These are phyloP conservation scores for Machimus atricapillus DNA, from an alignment of 2,888 invertebrate species.

Conservation along the genomic window DNA sequence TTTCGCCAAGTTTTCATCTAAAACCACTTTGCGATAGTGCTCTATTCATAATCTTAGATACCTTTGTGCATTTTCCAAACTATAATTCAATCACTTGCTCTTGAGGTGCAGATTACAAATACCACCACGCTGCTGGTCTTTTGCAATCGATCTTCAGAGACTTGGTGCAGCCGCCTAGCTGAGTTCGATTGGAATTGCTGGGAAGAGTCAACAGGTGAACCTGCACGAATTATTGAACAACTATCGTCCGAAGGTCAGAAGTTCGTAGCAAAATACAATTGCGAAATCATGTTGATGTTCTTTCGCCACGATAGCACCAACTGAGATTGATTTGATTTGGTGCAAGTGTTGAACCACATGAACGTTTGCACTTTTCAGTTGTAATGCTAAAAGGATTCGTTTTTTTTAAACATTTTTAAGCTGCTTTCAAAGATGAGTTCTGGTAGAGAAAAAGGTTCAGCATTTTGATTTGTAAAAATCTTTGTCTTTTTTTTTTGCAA, in stretches of 20 bases:
- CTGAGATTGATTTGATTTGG: background rate
- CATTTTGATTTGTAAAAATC: background rate
- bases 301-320: background rate
- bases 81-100: background rate
- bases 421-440: background rate
- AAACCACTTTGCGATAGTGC: background rate
- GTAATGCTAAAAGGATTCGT: background rate
- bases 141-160: background rate
- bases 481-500: too few species aligned
- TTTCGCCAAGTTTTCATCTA: conserved; percentile 2
- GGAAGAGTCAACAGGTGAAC: conserved; percentile 39
- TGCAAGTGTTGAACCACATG: background rate
- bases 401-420: background rate
- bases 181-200: conserved; percentile 5
- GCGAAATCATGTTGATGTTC: conserved; percentile 31
- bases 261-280: conserved; percentile 36
- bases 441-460: background rate
- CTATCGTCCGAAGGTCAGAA: conserved; percentile 13
- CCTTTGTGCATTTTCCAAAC: background rate
- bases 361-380: background rate
- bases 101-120: background rate
- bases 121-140: background rate
- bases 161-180: background rate
- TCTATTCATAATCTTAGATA: background rate
- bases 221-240: conserved; percentile 31